Conservation (phyloP, 2,888 invertebrate species). For the Auanema sp. region DNA sequence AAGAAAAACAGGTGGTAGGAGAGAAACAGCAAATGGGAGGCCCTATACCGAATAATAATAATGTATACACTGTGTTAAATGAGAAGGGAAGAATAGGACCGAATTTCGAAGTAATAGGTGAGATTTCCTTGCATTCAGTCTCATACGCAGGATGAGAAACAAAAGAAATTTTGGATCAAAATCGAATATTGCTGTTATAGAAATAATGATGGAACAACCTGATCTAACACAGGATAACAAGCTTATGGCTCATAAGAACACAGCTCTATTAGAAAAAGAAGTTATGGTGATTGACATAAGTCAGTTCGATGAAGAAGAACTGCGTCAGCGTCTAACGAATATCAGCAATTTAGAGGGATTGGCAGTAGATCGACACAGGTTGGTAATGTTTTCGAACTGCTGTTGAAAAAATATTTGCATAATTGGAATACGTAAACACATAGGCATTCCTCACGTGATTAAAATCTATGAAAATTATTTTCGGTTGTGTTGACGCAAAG, state of each 20-base stretch:
- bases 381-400: neutral
- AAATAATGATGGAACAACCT: slow-evolving; percentile 1
- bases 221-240: neutral
- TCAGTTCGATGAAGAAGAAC: neutral
- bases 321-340: neutral
- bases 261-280: too few species aligned
- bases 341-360: neutral
- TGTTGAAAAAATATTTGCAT: slow-evolving; percentile 13
- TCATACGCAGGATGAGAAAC: neutral
- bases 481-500: too few species aligned
- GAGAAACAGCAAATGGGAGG: too few species aligned
- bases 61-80: slow-evolving; percentile 1
- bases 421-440: too few species aligned
- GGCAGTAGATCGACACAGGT: neutral
- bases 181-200: neutral
- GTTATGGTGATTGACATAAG: neutral
- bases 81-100: slow-evolving; percentile 17
- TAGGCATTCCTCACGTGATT: too few species aligned
- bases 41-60: too few species aligned
- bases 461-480: too few species aligned
- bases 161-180: neutral
- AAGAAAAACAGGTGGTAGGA: too few species aligned
- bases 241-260: neutral
- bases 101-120: slow-evolving; percentile 16
- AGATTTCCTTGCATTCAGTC: neutral